Evolutionary conservation across 2,797 vertebrate genomes (phyloP).

Genomic region (Aselliscus stoliczkanus): DNA sequence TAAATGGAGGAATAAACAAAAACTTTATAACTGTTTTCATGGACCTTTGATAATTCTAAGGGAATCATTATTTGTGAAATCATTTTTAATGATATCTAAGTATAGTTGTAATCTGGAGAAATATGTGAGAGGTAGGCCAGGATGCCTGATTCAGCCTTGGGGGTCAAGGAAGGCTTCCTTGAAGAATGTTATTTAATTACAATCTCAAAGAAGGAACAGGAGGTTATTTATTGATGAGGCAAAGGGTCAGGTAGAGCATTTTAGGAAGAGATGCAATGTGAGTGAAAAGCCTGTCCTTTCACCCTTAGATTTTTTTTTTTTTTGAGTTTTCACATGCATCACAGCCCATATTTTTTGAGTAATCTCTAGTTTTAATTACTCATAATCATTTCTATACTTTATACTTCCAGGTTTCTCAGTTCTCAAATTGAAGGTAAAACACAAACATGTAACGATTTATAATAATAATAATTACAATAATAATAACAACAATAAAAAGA

Average conservation of each 20-base stretch:
- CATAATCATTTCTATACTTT: neutral
- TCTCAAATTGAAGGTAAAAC: neutral
- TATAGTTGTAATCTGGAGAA: neutral
- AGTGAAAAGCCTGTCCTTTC: neutral
- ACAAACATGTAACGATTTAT: neutral
- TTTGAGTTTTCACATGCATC: neutral
- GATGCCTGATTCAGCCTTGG: accelerated
- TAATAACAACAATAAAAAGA: neutral
- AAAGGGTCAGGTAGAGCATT: neutral
- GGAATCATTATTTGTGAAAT: neutral
- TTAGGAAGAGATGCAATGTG: neutral
- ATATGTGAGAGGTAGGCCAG: neutral
- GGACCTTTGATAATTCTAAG: neutral
- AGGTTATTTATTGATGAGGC: neutral
- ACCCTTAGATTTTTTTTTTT: neutral
- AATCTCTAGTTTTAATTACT: neutral
- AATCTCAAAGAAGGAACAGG: neutral
- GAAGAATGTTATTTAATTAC: neutral
- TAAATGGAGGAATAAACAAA: neutral
- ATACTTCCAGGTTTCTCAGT: neutral
- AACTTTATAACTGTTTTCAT: neutral
- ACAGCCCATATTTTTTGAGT: neutral
- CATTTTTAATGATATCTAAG: neutral
- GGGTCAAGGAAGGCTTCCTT: neutral
- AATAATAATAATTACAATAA: neutral